phyloP scores from a whole-genome alignment of 2,888 invertebrate species.

The Aricia artaxerxes region DNA sequence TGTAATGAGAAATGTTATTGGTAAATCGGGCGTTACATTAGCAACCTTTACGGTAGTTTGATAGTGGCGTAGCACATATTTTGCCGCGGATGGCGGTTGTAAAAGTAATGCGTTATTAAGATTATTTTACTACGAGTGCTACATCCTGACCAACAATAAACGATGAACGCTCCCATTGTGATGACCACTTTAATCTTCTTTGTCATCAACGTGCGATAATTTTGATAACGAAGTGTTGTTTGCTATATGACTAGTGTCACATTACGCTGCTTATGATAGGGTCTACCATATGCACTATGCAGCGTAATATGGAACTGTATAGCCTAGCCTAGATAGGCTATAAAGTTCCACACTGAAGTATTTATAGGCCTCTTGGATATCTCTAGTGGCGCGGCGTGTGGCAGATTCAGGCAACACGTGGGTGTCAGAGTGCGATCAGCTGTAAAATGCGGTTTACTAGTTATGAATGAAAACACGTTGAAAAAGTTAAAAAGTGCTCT shows the following conservation, averaged over 20 bases:
- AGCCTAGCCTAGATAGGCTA: too few species aligned
- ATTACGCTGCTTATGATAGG: background rate
- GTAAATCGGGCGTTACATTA: constrained; percentile 35
- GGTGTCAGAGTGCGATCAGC: too few species aligned
- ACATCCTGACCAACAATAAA: constrained; percentile 68
- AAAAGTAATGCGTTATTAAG: constrained; percentile 63
- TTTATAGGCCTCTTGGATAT: too few species aligned
- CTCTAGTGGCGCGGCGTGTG: too few species aligned
- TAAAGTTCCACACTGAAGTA: too few species aligned
- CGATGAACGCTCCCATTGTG: constrained; percentile 51
- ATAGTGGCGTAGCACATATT: constrained; percentile 39
- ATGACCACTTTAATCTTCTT: constrained; percentile 9
- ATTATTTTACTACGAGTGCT: constrained; percentile 72
- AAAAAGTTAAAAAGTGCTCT: too few species aligned
- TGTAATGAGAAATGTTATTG: constrained; percentile 7
- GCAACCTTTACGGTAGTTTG: constrained; percentile 34
- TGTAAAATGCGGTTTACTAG: too few species aligned
- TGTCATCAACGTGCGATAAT: constrained; percentile 1
- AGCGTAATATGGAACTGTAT: too few species aligned
- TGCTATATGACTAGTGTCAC: background rate
- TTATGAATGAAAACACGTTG: too few species aligned
- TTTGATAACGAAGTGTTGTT: background rate
- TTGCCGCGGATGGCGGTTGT: constrained; percentile 51
- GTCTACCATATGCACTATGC: too few species aligned
- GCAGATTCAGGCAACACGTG: too few species aligned